Evolutionary conservation across 2,888 invertebrate species (phyloP), one percentile per base, ranked within the genome.

Genomic region (Mellilla xanthometata): DNA sequence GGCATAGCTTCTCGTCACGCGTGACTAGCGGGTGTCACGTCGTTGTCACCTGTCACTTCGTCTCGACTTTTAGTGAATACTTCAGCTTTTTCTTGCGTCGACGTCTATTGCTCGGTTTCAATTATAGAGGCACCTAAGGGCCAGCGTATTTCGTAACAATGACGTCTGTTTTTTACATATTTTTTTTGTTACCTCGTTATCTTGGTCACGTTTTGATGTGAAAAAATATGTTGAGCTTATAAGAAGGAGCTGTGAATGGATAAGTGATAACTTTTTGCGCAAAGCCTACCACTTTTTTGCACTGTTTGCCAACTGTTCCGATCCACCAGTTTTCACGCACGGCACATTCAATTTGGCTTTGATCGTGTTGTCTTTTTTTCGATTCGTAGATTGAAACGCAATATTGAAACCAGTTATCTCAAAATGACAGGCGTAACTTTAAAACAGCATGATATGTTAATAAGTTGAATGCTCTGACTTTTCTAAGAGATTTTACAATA

Each of bases 81-180:
- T 15, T 47, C 23, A 45, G 38, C 45, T 63, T 55, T 56, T 56
- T 54, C 53, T 54, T 52, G 49, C 15, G 46, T 41, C 40, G 52
- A 61, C 54, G 46, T 56, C 52, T 59, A 62, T 63, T 58, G 60
- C 45, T 56, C 49, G 48, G 63, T 68, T 65, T 62, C 58, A 64
- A 61, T 65, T 65, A 58, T 65, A 65, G 55, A n/a, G n/a, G n/a
- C n/a, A 19, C 4, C 6, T 65, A 62, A 39, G 39, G 26, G 45
- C 31, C 19, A 58, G 56, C 44, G 54, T 59, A 48, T 52, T 39
- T 19, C 3, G 15, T 1, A 19, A 19, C 15, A 19, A 19, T 19
- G 15, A 19, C n/a, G n/a, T n/a, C 15, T 19, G 15, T 19, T 19
- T 19, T 1, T 19, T 19, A 6, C 15, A 19, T 6, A 5, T 19